Base-by-base conservation (phyloP, 2,888 invertebrate species). In the Malthinus flaveolus region DNA sequence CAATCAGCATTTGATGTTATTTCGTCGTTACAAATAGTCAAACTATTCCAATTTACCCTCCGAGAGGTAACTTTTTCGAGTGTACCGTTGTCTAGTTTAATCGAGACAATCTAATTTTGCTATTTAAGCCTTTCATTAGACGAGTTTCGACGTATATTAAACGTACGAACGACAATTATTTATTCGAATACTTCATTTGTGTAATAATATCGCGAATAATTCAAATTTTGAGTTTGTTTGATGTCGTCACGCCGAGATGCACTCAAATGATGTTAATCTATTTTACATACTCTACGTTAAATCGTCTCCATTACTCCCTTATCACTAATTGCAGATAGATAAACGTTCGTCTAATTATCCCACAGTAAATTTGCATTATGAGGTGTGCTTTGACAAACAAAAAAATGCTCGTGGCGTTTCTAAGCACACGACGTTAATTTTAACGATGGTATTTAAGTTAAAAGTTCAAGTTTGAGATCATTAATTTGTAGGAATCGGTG, bases 401-500 rank as follows among this genome's bases (percentile, higher is more conserved):
- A 23, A 23, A 23, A 23, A 23, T 23, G 23, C 5, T 23, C 5
- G 5, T 23, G 23, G 2, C 23, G 23, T 23, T 23, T 23, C 23
- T 23, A 23, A 23, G 23, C 39, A 1, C 39, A 15, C 7, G 1
- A 3, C 3, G 37, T 12, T 39, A 13, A 9, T 15, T 39, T 39
- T 39, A 39, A 39, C 15, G 39, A 42, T 13, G 15, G 39, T 42
- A 15, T 42, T 42, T 42, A 23, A 23, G 23, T 23, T 23, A 23
- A 23, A 23, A 15, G 39, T 42, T 5, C 12, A n/a, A 42, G 39
- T 12, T 15, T 42, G 23, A 56, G 57, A 61, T 66, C 63, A 66
- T 66, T 66, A 65, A 66, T 65, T 65, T 65, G 64, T 61, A 66
- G 61, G 64, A 65, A 65, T 63, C 56, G 59, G 56, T 61, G 55